Conservation (phyloP, 2,888 invertebrate genomes). For the Phaonia tiefii region DNA sequence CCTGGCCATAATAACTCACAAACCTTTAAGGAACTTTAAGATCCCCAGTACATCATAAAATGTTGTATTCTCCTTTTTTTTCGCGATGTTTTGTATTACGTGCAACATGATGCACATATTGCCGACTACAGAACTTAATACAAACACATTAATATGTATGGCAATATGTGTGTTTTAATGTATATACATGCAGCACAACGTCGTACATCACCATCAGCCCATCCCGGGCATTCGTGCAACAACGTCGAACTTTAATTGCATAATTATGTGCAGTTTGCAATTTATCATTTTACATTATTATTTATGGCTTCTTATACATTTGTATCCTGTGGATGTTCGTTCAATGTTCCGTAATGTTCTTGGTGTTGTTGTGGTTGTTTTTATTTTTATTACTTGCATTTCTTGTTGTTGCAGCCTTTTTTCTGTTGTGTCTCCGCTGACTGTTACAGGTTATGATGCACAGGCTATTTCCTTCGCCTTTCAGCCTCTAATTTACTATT, state of each 20-base stretch:
- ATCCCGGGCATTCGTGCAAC: conserved; percentile 63
- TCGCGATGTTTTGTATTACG: conserved; percentile 19
- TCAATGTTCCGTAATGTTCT: conserved; percentile 28
- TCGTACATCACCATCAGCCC: conserved; percentile 26
- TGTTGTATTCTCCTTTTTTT: conserved; percentile 30
- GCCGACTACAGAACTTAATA: background rate
- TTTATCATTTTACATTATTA: conserved; percentile 80
- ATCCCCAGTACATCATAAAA: conserved; percentile 41
- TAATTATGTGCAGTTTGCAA: conserved; percentile 81
- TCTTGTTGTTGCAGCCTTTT: conserved; percentile 7
- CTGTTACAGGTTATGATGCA: conserved; percentile 26
- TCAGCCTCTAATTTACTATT: conserved; percentile 19
- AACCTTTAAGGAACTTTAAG: conserved; percentile 51
- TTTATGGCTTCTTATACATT: conserved; percentile 70
- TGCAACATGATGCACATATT: conserved; percentile 40
- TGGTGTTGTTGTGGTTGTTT: too few species aligned
- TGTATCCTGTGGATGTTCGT: conserved; percentile 62
- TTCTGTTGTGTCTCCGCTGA: conserved; percentile 16
- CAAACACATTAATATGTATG: background rate
- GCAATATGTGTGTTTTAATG: too few species aligned
- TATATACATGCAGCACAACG: too few species aligned
- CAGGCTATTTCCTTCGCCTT: too few species aligned
- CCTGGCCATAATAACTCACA: conserved; percentile 51
- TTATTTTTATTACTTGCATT: too few species aligned
- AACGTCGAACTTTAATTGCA: conserved; percentile 81